Evolutionary conservation across 2,888 invertebrate species (phyloP).

Genomic region (Polydrusus cervinus): DNA sequence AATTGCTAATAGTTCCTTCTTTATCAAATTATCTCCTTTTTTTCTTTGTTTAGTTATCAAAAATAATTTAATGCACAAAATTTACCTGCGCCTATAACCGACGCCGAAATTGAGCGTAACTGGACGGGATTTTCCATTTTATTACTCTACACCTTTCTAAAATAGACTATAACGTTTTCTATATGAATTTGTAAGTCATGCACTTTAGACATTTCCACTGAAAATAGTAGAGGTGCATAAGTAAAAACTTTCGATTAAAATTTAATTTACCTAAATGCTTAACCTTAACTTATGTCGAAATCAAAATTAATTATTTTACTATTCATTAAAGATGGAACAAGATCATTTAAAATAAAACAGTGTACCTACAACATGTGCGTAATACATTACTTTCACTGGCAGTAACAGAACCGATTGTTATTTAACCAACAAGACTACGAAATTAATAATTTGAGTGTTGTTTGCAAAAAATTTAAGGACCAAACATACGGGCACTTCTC

Average conservation of each 20-base stretch:
- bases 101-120: too few relatives aligned
- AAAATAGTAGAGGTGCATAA: too few relatives aligned
- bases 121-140: too few relatives aligned
- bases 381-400: constrained; percentile 27
- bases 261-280: background rate
- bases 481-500: background rate
- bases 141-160: too few relatives aligned
- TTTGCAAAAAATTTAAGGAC: background rate
- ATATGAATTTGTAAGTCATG: too few relatives aligned
- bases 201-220: too few relatives aligned
- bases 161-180: too few relatives aligned
- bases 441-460: background rate
- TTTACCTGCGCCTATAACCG: too few relatives aligned
- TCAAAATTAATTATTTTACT: background rate
- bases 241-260: background rate
- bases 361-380: constrained; percentile 5
- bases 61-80: too few relatives aligned
- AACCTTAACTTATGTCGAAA: background rate
- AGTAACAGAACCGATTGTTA: constrained; percentile 6
- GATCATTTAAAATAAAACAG: constrained; percentile 3
- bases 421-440: constrained; percentile 4
- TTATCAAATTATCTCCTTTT: too few relatives aligned
- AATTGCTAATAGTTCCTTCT: too few relatives aligned
- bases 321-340: constrained; percentile 1
- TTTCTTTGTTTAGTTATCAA: too few relatives aligned